A percentile compares a stretch with the other conserved stretches of the same genome.
Conservation (phyloP, 2,888 invertebrate species). For the Cremastinae sp. region DNA sequence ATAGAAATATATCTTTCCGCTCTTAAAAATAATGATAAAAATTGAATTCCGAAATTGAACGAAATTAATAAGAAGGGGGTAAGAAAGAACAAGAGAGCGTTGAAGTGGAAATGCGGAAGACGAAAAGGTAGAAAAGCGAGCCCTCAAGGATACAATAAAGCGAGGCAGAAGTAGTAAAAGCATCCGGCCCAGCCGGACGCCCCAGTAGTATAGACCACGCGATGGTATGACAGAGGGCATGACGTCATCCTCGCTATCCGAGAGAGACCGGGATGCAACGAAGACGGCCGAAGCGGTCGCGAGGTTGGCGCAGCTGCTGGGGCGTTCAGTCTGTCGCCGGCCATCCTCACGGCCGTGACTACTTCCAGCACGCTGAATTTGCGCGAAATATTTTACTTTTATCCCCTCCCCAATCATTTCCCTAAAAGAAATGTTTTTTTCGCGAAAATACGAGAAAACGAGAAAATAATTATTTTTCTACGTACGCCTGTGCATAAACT, state of each 20-base stretch:
- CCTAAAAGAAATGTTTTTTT: constrained; percentile 10
- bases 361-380: constrained; percentile 35
- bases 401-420: not conserved
- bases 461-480: no score
- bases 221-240: constrained; percentile 76
- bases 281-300: constrained; percentile 69
- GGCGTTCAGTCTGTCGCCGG: constrained; percentile 73
- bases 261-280: constrained; percentile 65
- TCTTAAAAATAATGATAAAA: no score
- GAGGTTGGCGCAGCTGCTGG: constrained; percentile 67
- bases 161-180: constrained; percentile 57
- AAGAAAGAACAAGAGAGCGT: constrained; percentile 26
- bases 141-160: constrained; percentile 36
- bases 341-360: constrained; percentile 67
- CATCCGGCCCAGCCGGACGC: constrained; percentile 68
- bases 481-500: not conserved
- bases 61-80: constrained; percentile 6
- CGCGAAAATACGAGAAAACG: not conserved
- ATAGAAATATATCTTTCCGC: no score
- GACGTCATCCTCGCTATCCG: constrained; percentile 73
- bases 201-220: constrained; percentile 77
- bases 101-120: no score
- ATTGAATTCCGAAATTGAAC: no score
- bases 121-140: constrained; percentile 8
- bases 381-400: constrained; percentile 4